These are phyloP conservation scores for Pholis gunnellus DNA, from an alignment of 2,113 vertebrate species.

Conservation along the genomic window DNA sequence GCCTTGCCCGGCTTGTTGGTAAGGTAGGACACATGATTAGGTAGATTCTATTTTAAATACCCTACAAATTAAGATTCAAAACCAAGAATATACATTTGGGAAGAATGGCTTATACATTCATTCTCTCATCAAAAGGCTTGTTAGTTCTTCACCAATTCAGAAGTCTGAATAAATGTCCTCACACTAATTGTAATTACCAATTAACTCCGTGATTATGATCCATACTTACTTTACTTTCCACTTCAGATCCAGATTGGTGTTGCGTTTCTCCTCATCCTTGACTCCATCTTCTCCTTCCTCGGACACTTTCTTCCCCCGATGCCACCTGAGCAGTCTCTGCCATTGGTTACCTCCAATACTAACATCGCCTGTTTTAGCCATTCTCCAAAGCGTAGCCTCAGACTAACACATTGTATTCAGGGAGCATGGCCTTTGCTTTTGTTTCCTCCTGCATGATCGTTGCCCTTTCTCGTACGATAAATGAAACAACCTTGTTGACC, in stretches of 20 bases:
- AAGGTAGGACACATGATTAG: background rate
- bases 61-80: background rate
- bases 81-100: background rate
- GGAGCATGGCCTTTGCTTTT: background rate
- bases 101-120: background rate
- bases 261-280: constrained; percentile 49
- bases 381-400: constrained; percentile 10
- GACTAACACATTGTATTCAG: background rate
- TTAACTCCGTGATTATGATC: background rate
- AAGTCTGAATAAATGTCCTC: background rate
- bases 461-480: background rate
- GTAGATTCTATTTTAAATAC: background rate
- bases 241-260: constrained; percentile 23
- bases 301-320: constrained; percentile 54
- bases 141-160: background rate
- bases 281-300: constrained; percentile 41
- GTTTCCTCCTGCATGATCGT: background rate
- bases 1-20: background rate
- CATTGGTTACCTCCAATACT: constrained; percentile 63
- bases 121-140: background rate
- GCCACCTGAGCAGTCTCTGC: constrained; percentile 72
- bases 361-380: constrained; percentile 47
- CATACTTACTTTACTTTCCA: constrained; percentile 76
- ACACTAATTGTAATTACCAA: background rate
- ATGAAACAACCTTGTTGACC: background rate